Conservation (phyloP, 2,797 vertebrate species). For the Xiphophorus birchmanni region DNA sequence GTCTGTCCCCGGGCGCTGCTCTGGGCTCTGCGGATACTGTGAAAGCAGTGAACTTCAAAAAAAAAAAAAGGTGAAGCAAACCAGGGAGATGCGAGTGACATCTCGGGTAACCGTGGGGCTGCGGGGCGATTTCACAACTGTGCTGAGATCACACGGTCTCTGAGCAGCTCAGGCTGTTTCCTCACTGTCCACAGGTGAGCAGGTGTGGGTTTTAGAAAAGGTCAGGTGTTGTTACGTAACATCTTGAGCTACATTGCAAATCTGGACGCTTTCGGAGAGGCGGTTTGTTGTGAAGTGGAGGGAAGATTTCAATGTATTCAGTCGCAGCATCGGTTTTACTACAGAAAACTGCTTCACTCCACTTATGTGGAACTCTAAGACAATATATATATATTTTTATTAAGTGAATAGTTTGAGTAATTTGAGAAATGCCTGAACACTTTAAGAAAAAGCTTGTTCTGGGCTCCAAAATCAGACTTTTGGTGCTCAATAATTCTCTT, state of each 20-base stretch:
- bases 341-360: background rate
- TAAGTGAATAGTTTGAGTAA: background rate
- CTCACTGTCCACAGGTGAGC: slow-evolving; percentile 37
- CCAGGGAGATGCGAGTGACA: slow-evolving; percentile 44
- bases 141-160: slow-evolving; percentile 47
- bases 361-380: background rate
- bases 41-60: slow-evolving; percentile 32
- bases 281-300: slow-evolving; percentile 27
- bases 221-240: slow-evolving; percentile 41
- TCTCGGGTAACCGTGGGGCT: slow-evolving; percentile 33
- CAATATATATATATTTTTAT: no score
- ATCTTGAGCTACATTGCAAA: slow-evolving; percentile 11
- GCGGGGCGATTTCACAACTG: slow-evolving; percentile 27
- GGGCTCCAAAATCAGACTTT: background rate
- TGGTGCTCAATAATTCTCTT: background rate
- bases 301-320: slow-evolving; percentile 15
- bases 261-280: slow-evolving; percentile 37
- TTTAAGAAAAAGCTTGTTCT: background rate
- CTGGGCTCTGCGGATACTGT: slow-evolving; percentile 27
- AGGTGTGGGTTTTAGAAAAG: slow-evolving; percentile 31
- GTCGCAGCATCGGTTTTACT: slow-evolving; percentile 2
- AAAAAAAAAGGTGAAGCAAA: background rate
- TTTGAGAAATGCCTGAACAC: background rate
- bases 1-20: slow-evolving; percentile 23
- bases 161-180: slow-evolving; percentile 39